Percentiles rank a stretch among this genome's conserved stretches.
Evolutionary conservation across 2,888 invertebrate genomes (phyloP).

Genomic region (Catocala sponsa): DNA sequence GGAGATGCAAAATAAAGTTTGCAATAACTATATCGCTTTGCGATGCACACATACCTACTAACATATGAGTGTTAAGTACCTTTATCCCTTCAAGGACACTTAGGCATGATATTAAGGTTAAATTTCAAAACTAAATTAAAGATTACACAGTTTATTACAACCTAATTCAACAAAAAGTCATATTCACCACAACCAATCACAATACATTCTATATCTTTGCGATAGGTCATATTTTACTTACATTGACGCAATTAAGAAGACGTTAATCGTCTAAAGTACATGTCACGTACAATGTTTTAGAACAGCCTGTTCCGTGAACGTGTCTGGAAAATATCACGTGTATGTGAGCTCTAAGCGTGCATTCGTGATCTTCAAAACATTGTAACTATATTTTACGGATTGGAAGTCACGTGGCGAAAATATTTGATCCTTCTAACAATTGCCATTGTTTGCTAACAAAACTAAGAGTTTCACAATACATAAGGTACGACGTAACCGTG

Average conservation of each 20-base stretch:
- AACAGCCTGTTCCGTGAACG: slow-evolving; percentile 21
- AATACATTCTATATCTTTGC: slow-evolving; percentile 39
- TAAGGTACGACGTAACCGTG: slow-evolving; percentile 30
- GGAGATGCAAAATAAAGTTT: no score
- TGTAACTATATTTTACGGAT: slow-evolving; percentile 42
- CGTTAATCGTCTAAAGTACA: slow-evolving; percentile 37
- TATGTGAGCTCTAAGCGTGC: slow-evolving; percentile 9
- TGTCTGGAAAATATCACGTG: slow-evolving; percentile 27
- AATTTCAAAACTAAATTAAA: slow-evolving; percentile 31
- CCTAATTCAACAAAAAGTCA: slow-evolving; percentile 35
- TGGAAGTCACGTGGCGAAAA: slow-evolving; percentile 51
- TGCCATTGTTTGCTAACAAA: slow-evolving; percentile 59
- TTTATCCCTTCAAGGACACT: no score
- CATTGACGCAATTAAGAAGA: slow-evolving; percentile 51
- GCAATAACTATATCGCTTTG: no score
- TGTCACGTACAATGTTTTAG: slow-evolving; percentile 19
- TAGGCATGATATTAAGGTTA: neutral
- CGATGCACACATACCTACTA: no score
- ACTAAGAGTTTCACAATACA: slow-evolving; percentile 54
- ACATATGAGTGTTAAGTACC: no score
- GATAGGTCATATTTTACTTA: slow-evolving; percentile 50
- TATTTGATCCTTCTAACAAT: slow-evolving; percentile 56
- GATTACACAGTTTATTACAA: slow-evolving; percentile 25
- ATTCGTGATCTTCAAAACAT: slow-evolving; percentile 47
- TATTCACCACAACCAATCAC: slow-evolving; percentile 35